Evolutionary conservation across 2,113 vertebrate species (phyloP).

Genomic region (Chaenogobius annularis): DNA sequence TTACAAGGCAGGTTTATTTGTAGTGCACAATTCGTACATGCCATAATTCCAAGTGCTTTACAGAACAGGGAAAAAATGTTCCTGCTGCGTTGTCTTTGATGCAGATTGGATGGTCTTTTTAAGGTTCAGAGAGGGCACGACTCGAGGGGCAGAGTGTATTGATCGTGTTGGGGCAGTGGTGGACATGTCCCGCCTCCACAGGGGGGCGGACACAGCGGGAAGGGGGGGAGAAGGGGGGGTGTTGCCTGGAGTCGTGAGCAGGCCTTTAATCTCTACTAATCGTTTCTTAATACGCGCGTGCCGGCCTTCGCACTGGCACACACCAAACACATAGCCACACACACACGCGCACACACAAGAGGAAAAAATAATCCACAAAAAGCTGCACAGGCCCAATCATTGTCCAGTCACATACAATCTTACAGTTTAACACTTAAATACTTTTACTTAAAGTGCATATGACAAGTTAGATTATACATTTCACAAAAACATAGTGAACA

Average conservation of each 20-base stretch:
- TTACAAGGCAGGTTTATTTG: too few species aligned
- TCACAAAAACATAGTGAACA: too few species aligned
- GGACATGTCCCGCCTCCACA: conserved; percentile 38
- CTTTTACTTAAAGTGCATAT: too few species aligned
- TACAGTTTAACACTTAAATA: too few species aligned
- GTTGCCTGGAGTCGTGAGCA: conserved; percentile 68
- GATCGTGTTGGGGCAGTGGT: conserved; percentile 49
- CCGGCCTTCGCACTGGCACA: conserved; percentile 47
- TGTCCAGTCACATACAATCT: too few species aligned
- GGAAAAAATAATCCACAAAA: too few species aligned
- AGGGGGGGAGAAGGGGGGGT: conserved; percentile 56
- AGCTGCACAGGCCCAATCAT: background rate
- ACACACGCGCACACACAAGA: conserved; percentile 1
- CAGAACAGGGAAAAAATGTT: too few species aligned
- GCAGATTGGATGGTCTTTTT: conserved; percentile 32
- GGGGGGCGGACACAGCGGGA: conserved; percentile 39
- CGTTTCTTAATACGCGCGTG: conserved; percentile 79
- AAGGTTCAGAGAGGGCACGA: conserved; percentile 41
- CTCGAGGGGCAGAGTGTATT: conserved; percentile 53
- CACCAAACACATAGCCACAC: conserved; percentile 22
- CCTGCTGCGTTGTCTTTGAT: conserved; percentile 41
- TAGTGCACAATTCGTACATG: too few species aligned
- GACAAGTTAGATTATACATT: too few species aligned
- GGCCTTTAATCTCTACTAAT: conserved; percentile 84
- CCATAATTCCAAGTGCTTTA: too few species aligned